phyloP scores from a whole-genome alignment of 1,140 invertebrate genomes.

The Gerris buenoi region DNA sequence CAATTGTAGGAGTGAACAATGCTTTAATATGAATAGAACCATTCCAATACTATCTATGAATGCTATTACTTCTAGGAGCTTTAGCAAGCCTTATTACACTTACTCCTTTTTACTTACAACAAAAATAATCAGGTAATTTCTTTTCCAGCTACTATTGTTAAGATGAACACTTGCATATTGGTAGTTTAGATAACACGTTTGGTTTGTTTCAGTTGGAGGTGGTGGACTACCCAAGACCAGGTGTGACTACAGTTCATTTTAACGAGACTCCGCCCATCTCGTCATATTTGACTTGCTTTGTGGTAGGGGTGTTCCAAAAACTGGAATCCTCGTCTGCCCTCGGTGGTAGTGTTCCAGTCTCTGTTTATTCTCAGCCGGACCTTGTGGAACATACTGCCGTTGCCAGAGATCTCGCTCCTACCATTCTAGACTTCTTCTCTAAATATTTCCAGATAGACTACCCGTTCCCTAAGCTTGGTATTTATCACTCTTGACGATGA shows the following conservation, averaged over 20 bases:
- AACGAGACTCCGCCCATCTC: conserved; percentile 70
- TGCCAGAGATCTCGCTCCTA: conserved; percentile 56
- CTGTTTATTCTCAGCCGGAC: conserved; percentile 52
- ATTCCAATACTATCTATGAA: too few species aligned
- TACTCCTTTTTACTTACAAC: too few species aligned
- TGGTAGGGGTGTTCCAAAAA: conserved; percentile 65
- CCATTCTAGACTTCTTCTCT: conserved; percentile 68
- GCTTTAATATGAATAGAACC: too few species aligned
- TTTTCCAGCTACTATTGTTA: too few species aligned
- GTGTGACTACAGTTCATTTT: conserved; percentile 43
- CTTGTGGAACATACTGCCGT: conserved; percentile 61
- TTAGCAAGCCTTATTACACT: too few species aligned
- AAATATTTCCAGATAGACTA: conserved; percentile 69
- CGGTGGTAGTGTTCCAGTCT: conserved; percentile 39
- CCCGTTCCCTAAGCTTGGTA: conserved; percentile 68
- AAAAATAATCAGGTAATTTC: too few species aligned
- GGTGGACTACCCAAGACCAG: conserved; percentile 26
- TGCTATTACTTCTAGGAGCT: too few species aligned
- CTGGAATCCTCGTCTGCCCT: conserved; percentile 32
- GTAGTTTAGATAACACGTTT: too few species aligned
- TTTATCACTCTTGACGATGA: not conserved
- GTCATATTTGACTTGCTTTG: conserved; percentile 75
- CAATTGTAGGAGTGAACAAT: too few species aligned
- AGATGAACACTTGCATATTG: too few species aligned
- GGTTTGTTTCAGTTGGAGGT: conserved; percentile 18